Percentiles rank a stretch among this genome's conserved stretches.
phyloP scores from a whole-genome alignment of 2,888 invertebrate species.

The Agriopis marginaria region DNA sequence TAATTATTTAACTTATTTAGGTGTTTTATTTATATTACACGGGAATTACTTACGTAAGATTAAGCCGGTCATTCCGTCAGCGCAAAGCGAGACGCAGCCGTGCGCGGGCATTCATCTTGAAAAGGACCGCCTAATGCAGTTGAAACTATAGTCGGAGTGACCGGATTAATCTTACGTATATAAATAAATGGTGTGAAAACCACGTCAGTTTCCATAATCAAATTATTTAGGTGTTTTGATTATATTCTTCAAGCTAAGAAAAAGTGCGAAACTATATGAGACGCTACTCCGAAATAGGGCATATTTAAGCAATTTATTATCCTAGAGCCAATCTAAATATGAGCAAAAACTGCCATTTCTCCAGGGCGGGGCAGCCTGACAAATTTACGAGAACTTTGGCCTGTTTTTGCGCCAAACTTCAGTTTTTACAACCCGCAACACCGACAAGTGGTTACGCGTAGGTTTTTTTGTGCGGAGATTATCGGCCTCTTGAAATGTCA shows the following conservation, averaged over 20 bases:
- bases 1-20: too few species aligned
- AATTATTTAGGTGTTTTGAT: too few species aligned
- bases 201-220: too few species aligned
- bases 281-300: not conserved
- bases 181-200: too few species aligned
- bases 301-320: constrained; percentile 28
- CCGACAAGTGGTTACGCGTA: constrained; percentile 57
- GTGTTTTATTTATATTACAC: too few species aligned
- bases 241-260: not conserved
- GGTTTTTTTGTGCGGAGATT: constrained; percentile 56
- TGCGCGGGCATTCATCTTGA: too few species aligned
- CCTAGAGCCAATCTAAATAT: constrained; percentile 24
- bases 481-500: constrained; percentile 65
- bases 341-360: constrained; percentile 53
- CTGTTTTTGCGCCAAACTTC: constrained; percentile 44
- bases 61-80: too few species aligned
- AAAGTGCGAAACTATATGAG: not conserved
- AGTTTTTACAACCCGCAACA: constrained; percentile 62
- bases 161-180: too few species aligned
- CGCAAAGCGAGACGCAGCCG: too few species aligned
- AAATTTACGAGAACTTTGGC: constrained; percentile 73
- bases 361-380: constrained; percentile 62
- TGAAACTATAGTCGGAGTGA: too few species aligned
- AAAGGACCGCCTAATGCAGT: too few species aligned
- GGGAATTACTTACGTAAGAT: too few species aligned